Evolutionary conservation across 2,113 vertebrate species (phyloP).

Genomic region (Sterna hirundo): DNA sequence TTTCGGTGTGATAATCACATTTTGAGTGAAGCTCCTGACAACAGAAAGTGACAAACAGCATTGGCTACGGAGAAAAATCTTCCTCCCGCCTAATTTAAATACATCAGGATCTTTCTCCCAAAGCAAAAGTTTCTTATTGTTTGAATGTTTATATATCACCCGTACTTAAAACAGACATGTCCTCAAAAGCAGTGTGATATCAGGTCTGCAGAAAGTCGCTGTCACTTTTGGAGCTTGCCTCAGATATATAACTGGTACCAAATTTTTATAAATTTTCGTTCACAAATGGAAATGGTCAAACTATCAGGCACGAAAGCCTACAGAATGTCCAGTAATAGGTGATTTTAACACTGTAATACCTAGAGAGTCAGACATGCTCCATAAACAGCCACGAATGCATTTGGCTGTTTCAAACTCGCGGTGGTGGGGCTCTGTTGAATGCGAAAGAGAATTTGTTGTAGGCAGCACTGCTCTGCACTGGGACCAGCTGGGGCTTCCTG

Average conservation of each 20-base stretch:
- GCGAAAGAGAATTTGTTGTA: background rate
- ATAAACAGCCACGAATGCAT: background rate
- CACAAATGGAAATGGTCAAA: background rate
- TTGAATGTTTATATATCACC: background rate
- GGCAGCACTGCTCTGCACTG: background rate
- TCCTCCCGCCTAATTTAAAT: background rate
- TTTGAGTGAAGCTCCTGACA: background rate
- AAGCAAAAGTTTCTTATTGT: background rate
- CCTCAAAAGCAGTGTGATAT: background rate
- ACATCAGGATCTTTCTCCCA: background rate
- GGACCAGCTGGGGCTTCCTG: background rate
- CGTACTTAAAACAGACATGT: background rate
- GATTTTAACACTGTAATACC: background rate
- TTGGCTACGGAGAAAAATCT: background rate
- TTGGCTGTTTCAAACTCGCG: background rate
- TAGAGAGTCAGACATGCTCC: background rate
- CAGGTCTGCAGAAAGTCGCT: background rate
- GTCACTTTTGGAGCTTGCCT: background rate
- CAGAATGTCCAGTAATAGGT: background rate
- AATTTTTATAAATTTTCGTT: background rate
- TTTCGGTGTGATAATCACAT: background rate
- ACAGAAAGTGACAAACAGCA: background rate
- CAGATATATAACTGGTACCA: background rate
- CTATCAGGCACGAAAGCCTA: background rate
- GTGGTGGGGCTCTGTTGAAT: background rate